Base-by-base conservation (phyloP, 2,888 invertebrate species). In the Pelosia muscerda region DNA sequence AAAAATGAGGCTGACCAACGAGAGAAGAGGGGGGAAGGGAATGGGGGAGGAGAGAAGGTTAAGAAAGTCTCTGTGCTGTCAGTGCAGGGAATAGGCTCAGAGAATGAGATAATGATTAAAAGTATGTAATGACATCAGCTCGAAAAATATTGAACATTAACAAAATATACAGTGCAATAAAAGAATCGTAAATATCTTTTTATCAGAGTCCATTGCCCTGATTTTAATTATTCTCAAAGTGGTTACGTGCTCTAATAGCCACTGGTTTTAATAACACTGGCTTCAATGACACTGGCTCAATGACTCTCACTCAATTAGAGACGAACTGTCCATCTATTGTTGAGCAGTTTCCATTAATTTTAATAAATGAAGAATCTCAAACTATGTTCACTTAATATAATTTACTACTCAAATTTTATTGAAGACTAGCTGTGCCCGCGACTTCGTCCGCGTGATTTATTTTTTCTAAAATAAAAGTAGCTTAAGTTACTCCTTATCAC, bases 301-400 rank as follows among this genome's bases (percentile, higher is more conserved):
- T 72, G 62, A 66, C 62, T 75, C 67, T 75, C 61, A 53, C 49
- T 63, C 74, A 74, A 76, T 78, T 68, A 70, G 31, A 70, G 65
- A 60, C 69, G 76, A 59, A 25, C 55, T 38, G 57, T 15, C 4
- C 23, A 55, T 9, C 56, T 56, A 49, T 56, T 56, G 57, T 64
- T 57, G 15, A 38, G 23, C 34, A 38, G 34, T 38, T 59, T 59
- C 15, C 34, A 59, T 59, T 59, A 34, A 59, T 34, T 59, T 34
- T 15, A 59, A 59, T n/a, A 38, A 34, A 59, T 38, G 34, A 59
- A 59, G 59, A 34, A 49, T 49, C 49, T 42, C 42, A 19, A 42
- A 42, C 42, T 19, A 42, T 19, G 19, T 42, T 42, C 49, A n/a
- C n/a, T n/a, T n/a, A n/a, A n/a, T n/a, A n/a, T n/a, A n/a, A n/a